Base-by-base conservation (phyloP, 2,888 invertebrate genomes). In the Fissipunctia ypsillon region DNA sequence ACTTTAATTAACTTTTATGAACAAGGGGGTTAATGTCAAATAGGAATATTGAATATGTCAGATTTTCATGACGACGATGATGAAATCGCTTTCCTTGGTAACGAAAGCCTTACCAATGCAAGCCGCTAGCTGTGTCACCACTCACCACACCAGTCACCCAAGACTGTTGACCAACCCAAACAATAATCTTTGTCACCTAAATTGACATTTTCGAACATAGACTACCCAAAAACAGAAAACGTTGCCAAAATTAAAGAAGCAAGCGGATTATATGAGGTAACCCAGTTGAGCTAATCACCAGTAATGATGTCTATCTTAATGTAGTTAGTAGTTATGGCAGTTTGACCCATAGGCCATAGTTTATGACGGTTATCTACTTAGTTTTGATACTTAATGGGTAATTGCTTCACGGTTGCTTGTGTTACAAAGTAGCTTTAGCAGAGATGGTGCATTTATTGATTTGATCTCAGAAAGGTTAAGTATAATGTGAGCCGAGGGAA, bases 191-290 rank as follows among this genome's bases (percentile, higher is more conserved):
- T 50, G 45, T 38, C 31, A 50, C 50, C 10, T 25, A 2, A 19
- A 61, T 69, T 10, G 19, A 25, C 56, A 12, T 80, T 63, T 69
- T 38, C 0, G 56, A 43, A 59, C 7, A n/a, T n/a, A n/a, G n/a
- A 25, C n/a, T 28, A 14, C 22, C 19, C 1, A 50, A 54, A 63
- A 66, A 60, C 41, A 68, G 14, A 38, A 59, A 43, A 10, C 5
- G 25, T 61, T 80, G 43, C 52, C 56, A 66, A 74, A 68, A 66
- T 45, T 22, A 31, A n/a, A 54, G 12, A 57, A 25, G 61, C 41
- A 45, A 52, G 5, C 19, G 50, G 56, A 28, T 54, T 52, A 3
- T 63, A n/a, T 75, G 57, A 31, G 48, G 71, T 5, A 71, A 80
- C 50, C 12, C 16, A 28, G 38, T 25, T 16, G 14, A 57, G 59